Base-by-base conservation (phyloP, 2,888 invertebrate species). In the Phyllotreta striolata region DNA sequence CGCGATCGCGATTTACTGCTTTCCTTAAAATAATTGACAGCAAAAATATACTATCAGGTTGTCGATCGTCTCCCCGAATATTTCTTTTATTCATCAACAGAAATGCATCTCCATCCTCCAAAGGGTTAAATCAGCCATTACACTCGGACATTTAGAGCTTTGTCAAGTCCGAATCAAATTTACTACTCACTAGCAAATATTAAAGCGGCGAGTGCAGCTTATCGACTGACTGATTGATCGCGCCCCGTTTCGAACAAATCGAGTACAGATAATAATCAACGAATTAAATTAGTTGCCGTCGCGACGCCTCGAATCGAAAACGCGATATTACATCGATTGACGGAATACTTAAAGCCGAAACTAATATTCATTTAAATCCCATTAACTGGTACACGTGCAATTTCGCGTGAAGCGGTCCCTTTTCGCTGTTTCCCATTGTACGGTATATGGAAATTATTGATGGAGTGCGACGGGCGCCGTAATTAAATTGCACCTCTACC, bases 261-360 rank as follows among this genome's bases (percentile, higher is more conserved):
- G 24, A 24, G 24, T 24, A n/a, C n/a, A 24, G 24, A 24, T 24
- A 24, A 24, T 24, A 24, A 24, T 24, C 24, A 24, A 24, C 24
- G 24, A 24, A 24, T 24, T 24, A 24, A 24, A 24, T 24, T 24
- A 24, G 24, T 24, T 24, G 24, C 24, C 24, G 24, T 24, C 24
- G 24, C 24, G 4, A 24, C 24, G 24, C 24, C 12, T n/a, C 7
- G n/a, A 44, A 44, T 44, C 10, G 46, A 35, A 47, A 47, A 14
- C 8, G 14, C n/a, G 37, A 37, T 6, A 67, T 66, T n/a, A 66
- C 61, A 55, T 39, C 58, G 62, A 66, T 68, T 66, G 61, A 63
- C 67, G 56, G 63, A 63, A 63, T 62, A 24, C 37, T 56, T 54
- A 64, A 57, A 64, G 52, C 63, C 61, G 68, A 66, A 63, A 66